Percentiles rank a stretch among this genome's conserved stretches.
Conservation (phyloP, 2,113 vertebrate genomes). For the Gymnorhina tibicen region DNA sequence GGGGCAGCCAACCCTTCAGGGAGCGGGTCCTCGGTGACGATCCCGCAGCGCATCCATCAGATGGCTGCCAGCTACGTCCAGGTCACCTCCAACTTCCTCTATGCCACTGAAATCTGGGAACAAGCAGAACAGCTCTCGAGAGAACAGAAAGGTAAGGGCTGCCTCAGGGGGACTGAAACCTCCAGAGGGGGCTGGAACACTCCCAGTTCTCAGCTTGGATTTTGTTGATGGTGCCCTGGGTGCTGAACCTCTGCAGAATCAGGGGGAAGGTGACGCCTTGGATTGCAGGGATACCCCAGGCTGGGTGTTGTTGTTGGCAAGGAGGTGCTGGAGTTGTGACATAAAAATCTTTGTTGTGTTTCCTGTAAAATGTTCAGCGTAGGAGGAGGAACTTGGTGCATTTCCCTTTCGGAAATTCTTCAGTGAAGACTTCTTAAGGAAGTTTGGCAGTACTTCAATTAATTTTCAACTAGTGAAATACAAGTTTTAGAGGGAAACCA, state of each 20-base stretch:
- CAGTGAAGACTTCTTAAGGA: neutral
- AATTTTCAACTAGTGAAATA: neutral
- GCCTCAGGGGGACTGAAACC: neutral
- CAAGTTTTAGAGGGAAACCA: neutral
- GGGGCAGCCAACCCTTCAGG: conserved; percentile 85
- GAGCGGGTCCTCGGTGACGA: conserved; percentile 91
- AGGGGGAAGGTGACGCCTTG: neutral
- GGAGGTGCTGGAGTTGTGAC: neutral
- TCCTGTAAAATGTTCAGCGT: neutral
- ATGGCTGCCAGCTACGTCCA: conserved; percentile 99
- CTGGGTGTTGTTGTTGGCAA: neutral
- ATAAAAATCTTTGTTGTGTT: neutral
- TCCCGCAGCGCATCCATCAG: conserved; percentile 98
- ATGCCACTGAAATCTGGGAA: conserved; percentile 98
- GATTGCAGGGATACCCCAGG: rapidly evolving
- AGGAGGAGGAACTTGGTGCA: neutral
- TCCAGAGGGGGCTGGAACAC: neutral
- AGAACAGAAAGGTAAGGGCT: conserved; percentile 89
- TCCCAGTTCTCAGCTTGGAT: rapidly evolving
- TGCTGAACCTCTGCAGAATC: neutral
- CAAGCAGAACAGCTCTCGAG: conserved; percentile 95
- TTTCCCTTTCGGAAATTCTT: neutral
- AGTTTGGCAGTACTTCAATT: neutral
- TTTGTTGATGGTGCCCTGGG: too few relatives aligned
- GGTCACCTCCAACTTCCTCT: conserved; percentile 98